phyloP scores from a whole-genome alignment of 2,113 vertebrate species.

The Misgurnus mizolepis region DNA sequence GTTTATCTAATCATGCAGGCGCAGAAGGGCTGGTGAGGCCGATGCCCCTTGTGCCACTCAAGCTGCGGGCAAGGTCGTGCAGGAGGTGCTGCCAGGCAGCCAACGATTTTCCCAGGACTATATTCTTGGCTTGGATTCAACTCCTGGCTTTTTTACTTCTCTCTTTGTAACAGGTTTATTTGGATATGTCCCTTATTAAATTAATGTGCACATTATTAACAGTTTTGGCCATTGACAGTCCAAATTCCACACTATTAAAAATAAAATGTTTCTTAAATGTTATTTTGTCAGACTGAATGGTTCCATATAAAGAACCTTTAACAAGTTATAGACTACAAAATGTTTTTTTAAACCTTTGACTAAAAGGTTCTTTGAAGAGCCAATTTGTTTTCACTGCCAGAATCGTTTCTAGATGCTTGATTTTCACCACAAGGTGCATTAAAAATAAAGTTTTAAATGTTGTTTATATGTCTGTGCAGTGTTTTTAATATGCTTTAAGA shows the following conservation, averaged over 20 bases:
- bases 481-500: too few relatives aligned
- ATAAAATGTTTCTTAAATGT: too few relatives aligned
- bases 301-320: too few relatives aligned
- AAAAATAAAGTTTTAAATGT: too few relatives aligned
- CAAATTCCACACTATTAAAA: background rate
- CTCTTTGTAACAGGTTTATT: conserved; percentile 32
- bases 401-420: too few relatives aligned
- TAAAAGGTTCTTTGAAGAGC: too few relatives aligned
- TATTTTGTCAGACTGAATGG: too few relatives aligned
- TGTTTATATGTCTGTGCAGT: too few relatives aligned
- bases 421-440: too few relatives aligned
- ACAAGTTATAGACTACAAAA: too few relatives aligned
- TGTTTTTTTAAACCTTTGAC: too few relatives aligned
- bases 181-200: conserved; percentile 2
- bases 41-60: conserved; percentile 64
- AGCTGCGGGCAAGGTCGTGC: conserved; percentile 72
- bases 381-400: too few relatives aligned
- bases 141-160: background rate
- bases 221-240: background rate
- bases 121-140: conserved; percentile 31
- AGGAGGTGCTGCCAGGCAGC: conserved; percentile 54
- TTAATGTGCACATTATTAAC: conserved; percentile 12
- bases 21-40: conserved; percentile 64
- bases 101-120: conserved; percentile 31
- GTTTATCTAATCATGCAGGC: conserved; percentile 75